Conservation (phyloP, 2,113 vertebrate genomes). For the Nanorana parkeri region DNA sequence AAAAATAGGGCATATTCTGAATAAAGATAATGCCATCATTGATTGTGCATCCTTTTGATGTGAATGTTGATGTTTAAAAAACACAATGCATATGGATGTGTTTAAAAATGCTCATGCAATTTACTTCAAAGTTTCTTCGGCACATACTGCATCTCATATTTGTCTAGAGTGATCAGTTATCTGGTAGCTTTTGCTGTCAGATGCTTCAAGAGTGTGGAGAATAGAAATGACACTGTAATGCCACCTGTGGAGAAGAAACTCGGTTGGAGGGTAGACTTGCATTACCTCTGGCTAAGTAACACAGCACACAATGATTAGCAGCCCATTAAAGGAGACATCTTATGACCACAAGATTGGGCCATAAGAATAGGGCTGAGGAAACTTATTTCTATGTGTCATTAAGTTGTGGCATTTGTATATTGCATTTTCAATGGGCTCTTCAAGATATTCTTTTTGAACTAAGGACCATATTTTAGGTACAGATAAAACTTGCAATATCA, state of each 20-base stretch:
- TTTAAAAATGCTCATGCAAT: slow-evolving; percentile 54
- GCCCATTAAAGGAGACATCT: slow-evolving; percentile 39
- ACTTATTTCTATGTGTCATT: neutral
- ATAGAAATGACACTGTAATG: slow-evolving; percentile 68
- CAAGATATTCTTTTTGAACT: neutral
- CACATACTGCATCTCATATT: slow-evolving; percentile 32
- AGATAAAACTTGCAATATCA: no score
- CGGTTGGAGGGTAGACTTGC: slow-evolving; percentile 62
- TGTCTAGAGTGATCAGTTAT: slow-evolving; percentile 44
- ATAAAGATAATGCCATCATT: slow-evolving; percentile 52
- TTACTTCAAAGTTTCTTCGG: slow-evolving; percentile 55
- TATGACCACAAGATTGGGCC: slow-evolving; percentile 9
- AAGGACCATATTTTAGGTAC: no score
- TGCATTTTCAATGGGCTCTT: neutral
- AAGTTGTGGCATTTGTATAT: neutral
- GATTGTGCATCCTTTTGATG: slow-evolving; percentile 48
- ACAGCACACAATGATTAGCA: slow-evolving; percentile 48
- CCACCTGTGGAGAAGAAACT: slow-evolving; percentile 65
- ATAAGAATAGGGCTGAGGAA: slow-evolving; percentile 51
- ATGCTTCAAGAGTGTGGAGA: slow-evolving; percentile 66
- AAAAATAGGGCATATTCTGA: slow-evolving; percentile 49
- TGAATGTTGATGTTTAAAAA: slow-evolving; percentile 30
- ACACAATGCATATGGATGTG: neutral
- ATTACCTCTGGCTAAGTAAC: slow-evolving; percentile 42
- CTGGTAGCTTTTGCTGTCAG: slow-evolving; percentile 61